phyloP scores from a whole-genome alignment of 2,113 vertebrate species.

The Acanthochromis polyacanthus region DNA sequence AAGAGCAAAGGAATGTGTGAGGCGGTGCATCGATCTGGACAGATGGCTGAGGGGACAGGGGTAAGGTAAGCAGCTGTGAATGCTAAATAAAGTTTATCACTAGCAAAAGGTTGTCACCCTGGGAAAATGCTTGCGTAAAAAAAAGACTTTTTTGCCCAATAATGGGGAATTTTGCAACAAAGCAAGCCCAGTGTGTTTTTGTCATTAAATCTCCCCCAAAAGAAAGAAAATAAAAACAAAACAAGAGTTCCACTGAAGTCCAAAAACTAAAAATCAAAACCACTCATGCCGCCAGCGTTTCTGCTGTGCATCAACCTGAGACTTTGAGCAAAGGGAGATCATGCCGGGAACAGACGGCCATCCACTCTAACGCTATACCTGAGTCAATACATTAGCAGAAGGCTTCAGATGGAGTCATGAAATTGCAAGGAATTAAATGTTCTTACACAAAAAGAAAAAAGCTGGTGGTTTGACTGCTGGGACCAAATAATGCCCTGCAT shows the following conservation, averaged over 20 bases:
- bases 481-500: constrained; percentile 9
- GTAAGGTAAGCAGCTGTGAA: constrained; percentile 58
- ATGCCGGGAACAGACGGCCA: constrained; percentile 48
- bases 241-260: neutral
- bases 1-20: constrained; percentile 22
- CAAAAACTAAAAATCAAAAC: neutral
- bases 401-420: constrained; percentile 8
- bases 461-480: constrained; percentile 14
- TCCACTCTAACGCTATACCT: constrained; percentile 41
- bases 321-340: constrained; percentile 33
- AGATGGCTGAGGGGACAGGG: constrained; percentile 69
- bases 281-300: neutral
- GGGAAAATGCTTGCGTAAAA: constrained; percentile 1
- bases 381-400: constrained; percentile 7
- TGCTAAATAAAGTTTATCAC: constrained; percentile 56
- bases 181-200: neutral
- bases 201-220: neutral
- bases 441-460: constrained; percentile 23
- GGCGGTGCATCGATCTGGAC: constrained; percentile 48
- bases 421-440: constrained; percentile 23
- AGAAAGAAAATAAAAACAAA: neutral
- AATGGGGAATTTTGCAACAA: neutral
- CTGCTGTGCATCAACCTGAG: neutral
- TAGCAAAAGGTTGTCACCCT: constrained; percentile 39
- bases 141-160: neutral